Evolutionary conservation across 1,140 invertebrate species (phyloP).

Genomic region (Hetaerina americana): DNA sequence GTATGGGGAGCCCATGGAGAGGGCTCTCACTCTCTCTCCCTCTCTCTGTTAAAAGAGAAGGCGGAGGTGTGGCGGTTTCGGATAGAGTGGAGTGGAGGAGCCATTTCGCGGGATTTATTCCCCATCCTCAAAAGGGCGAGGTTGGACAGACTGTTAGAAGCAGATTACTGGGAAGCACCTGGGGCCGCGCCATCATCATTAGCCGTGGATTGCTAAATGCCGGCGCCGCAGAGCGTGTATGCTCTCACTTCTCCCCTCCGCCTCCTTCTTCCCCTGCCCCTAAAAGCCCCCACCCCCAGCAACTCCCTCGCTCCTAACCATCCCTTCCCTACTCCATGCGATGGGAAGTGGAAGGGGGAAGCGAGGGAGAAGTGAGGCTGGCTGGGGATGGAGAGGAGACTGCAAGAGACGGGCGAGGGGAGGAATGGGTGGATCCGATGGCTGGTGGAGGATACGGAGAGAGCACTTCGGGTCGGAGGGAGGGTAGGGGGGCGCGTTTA

Average conservation of each 20-base stretch:
- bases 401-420: neutral
- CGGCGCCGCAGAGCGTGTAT: neutral
- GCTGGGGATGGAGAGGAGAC: neutral
- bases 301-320: too few species aligned
- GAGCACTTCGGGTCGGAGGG: too few species aligned
- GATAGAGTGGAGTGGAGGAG: neutral
- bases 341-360: neutral
- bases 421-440: too few species aligned
- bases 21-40: too few species aligned
- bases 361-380: neutral
- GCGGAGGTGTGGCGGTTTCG: neutral
- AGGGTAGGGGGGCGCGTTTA: too few species aligned
- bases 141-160: neutral
- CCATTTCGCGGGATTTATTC: neutral
- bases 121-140: neutral
- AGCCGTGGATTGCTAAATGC: neutral
- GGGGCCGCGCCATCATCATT: neutral
- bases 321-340: too few species aligned
- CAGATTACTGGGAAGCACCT: neutral
- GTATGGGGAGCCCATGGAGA: too few species aligned
- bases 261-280: too few species aligned
- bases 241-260: too few species aligned
- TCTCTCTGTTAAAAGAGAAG: too few species aligned
- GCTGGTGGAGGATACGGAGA: too few species aligned
- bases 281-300: too few species aligned